Evolutionary conservation across 2,888 invertebrate genomes (phyloP), one percentile per base, ranked within the genome.

Genomic region (Perizoma flavofasciatum): DNA sequence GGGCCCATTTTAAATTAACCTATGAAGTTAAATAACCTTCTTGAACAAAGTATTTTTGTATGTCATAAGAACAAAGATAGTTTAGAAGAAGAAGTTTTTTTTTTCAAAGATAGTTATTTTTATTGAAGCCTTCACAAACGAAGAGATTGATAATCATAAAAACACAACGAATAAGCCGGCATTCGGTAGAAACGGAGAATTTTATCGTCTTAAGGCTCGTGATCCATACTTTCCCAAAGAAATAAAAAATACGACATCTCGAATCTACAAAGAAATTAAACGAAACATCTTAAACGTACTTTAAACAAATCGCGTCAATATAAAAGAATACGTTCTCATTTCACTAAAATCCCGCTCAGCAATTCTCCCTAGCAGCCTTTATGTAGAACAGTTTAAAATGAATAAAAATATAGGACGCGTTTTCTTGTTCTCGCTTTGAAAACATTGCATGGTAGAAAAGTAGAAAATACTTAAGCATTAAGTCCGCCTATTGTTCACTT

Each of bases 231-330:
- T 39, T 46, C 49, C 47, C 10, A 4, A 10, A 37, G 32, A 48
- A 55, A 62, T 58, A 62, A 62, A 62, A 62, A 48, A 58, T 58
- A 62, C 58, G 61, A 41, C 61, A 48, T 58, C 50, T 10, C 49
- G n/a, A 61, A 61, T 54, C 58, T 35, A 55, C 58, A 62, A 62
- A 62, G 54, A 62, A 62, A 62, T 58, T 62, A 62, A 62, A 53
- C 61, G 57, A 44, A 61, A 50, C 44, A 41, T 62, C 58, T 51
- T 55, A 58, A 58, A 55, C 56, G 61, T 40, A 51, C 59, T 63
- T 53, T 63, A 57, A 63, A 61, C 5, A 63, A 60, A 52, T 59
- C 55, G 52, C 61, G 51, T 51, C 53, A 62, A 62, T 57, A 60
- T 54, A 59, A 65, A 60, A 58, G 64, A 55, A 46, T 50, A 10